Evolutionary conservation across 2,797 vertebrate genomes (phyloP).

Genomic region (Spheniscus humboldti): DNA sequence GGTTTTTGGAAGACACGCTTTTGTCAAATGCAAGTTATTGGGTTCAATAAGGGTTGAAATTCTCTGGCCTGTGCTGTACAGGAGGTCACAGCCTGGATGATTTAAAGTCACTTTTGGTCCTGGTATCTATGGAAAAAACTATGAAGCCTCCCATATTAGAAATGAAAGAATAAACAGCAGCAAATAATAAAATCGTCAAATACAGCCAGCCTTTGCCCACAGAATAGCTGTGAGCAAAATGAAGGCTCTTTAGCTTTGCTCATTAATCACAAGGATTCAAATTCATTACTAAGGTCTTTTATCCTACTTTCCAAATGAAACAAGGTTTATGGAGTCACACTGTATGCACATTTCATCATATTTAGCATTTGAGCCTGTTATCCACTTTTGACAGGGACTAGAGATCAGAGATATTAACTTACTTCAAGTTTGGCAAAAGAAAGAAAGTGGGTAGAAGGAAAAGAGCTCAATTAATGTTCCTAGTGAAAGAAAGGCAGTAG

Average conservation of each 20-base stretch:
- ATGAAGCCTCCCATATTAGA: not conserved
- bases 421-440: not conserved
- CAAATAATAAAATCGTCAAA: slow-evolving; percentile 1
- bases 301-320: not conserved
- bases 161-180: not conserved
- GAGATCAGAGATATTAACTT: not conserved
- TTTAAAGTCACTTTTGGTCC: slow-evolving; percentile 1
- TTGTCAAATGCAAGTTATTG: slow-evolving; percentile 6
- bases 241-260: not conserved
- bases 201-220: not conserved
- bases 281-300: not conserved
- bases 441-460: not conserved
- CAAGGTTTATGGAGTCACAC: not conserved
- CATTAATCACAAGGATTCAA: not conserved
- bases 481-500: slow-evolving; percentile 1
- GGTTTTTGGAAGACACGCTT: slow-evolving; percentile 2
- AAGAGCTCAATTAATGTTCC: not conserved
- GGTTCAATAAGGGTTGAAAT: slow-evolving; percentile 30
- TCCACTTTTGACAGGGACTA: not conserved
- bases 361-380: not conserved
- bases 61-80: not conserved
- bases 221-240: not conserved
- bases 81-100: slow-evolving; percentile 4
- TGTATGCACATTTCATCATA: rapidly evolving
- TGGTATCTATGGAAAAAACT: not conserved